phyloP scores from a whole-genome alignment of 2,797 vertebrate species.

The Hirundo rustica region DNA sequence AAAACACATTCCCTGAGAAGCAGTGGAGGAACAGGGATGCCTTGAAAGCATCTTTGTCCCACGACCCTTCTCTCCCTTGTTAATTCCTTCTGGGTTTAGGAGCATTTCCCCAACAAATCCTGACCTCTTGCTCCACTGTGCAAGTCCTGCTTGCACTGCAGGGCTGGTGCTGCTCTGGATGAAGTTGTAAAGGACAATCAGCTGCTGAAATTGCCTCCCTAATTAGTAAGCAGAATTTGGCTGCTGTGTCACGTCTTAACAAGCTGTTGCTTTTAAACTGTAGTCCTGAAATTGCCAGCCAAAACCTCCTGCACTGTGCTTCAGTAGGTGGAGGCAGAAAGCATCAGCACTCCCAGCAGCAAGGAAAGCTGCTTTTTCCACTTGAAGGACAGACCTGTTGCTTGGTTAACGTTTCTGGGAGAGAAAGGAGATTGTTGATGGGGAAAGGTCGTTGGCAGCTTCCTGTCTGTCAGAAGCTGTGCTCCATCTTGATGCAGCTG shows the following conservation, averaged over 20 bases:
- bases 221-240: background rate
- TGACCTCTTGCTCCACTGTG: background rate
- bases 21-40: background rate
- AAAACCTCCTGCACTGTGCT: background rate
- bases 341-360: background rate
- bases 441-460: background rate
- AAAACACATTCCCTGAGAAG: background rate
- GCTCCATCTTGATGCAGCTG: background rate
- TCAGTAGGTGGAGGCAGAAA: background rate
- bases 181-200: background rate
- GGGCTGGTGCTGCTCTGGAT: background rate
- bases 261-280: background rate
- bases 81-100: background rate
- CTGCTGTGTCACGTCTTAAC: background rate
- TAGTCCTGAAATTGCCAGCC: background rate
- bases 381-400: background rate
- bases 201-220: background rate
- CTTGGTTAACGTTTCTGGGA: background rate
- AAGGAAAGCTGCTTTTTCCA: background rate
- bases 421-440: background rate
- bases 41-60: background rate
- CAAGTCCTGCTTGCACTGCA: rapidly evolving
- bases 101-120: background rate
- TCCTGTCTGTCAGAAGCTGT: background rate
- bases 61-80: background rate